Evolutionary conservation across 2,113 vertebrate species (phyloP).

Genomic region (Promerops cafer): DNA sequence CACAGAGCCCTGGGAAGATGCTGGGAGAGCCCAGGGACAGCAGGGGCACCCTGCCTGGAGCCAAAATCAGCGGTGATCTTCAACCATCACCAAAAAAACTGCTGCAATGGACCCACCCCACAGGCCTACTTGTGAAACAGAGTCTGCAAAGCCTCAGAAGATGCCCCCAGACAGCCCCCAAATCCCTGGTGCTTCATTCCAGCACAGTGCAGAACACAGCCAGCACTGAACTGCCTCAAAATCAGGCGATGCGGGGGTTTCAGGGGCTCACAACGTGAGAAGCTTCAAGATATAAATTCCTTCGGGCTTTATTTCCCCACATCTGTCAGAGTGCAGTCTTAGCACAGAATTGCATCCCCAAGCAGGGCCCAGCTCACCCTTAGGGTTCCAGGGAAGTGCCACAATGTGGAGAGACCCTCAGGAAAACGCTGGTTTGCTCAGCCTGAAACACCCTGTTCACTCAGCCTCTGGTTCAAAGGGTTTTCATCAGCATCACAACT

Average conservation of each 20-base stretch:
- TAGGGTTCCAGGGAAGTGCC: neutral
- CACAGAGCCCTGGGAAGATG: neutral
- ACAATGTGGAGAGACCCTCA: neutral
- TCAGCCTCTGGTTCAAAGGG: neutral
- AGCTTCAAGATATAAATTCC: neutral
- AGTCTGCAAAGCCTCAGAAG: neutral
- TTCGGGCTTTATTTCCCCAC: neutral
- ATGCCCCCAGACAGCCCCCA: neutral
- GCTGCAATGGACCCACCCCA: neutral
- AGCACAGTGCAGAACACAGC: neutral
- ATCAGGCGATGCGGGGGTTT: rapidly evolving
- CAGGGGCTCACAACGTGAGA: neutral
- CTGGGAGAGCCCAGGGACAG: neutral
- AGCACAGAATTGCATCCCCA: neutral
- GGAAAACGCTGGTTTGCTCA: neutral
- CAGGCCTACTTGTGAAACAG: neutral
- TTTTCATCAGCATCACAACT: neutral
- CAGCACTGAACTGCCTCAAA: neutral
- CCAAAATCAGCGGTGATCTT: rapidly evolving
- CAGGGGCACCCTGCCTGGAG: neutral
- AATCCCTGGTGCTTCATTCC: neutral
- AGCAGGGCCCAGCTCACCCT: neutral
- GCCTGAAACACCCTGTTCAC: neutral
- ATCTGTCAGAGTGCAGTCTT: neutral
- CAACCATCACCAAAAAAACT: neutral